These are phyloP conservation scores for Atherinomorus stipes DNA, from an alignment of 2,113 vertebrate species.

Conservation along the genomic window DNA sequence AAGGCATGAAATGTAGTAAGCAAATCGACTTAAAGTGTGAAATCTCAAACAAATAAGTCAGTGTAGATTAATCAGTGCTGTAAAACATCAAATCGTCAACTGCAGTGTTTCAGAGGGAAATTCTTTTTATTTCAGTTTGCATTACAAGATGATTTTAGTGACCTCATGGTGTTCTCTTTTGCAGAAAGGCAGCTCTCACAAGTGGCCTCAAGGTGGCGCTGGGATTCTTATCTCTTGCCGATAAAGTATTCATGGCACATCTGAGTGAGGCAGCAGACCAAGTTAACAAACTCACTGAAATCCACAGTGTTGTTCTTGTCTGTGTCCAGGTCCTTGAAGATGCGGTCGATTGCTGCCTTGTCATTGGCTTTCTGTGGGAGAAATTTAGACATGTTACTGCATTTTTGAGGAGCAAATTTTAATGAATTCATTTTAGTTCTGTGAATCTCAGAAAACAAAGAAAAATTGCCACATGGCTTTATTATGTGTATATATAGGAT, in stretches of 20 bases:
- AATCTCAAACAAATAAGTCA: no score
- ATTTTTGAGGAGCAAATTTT: not conserved
- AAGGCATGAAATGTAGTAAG: constrained; percentile 6
- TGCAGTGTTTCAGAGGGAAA: constrained; percentile 16
- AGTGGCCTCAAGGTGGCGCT: constrained; percentile 43
- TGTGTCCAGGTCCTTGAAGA: constrained; percentile 75
- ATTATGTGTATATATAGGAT: fast-evolving
- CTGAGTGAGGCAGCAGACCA: constrained; percentile 70
- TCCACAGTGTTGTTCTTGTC: constrained; percentile 78
- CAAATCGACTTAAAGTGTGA: not conserved
- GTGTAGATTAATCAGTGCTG: not conserved
- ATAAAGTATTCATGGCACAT: constrained; percentile 70
- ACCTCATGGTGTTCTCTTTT: not conserved
- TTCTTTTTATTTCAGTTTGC: constrained; percentile 59
- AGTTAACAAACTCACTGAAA: constrained; percentile 75
- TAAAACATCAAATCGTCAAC: not conserved
- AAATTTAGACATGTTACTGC: not conserved
- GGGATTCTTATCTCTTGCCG: constrained; percentile 20
- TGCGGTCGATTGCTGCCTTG: constrained; percentile 55
- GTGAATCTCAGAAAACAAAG: not conserved
- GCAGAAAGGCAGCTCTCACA: constrained; percentile 6
- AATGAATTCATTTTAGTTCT: not conserved
- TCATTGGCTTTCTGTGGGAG: constrained; percentile 61
- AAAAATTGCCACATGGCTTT: not conserved
- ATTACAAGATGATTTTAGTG: constrained; percentile 4